Evolutionary conservation across 2,113 vertebrate species (phyloP).

Genomic region (Lepisosteus oculatus): DNA sequence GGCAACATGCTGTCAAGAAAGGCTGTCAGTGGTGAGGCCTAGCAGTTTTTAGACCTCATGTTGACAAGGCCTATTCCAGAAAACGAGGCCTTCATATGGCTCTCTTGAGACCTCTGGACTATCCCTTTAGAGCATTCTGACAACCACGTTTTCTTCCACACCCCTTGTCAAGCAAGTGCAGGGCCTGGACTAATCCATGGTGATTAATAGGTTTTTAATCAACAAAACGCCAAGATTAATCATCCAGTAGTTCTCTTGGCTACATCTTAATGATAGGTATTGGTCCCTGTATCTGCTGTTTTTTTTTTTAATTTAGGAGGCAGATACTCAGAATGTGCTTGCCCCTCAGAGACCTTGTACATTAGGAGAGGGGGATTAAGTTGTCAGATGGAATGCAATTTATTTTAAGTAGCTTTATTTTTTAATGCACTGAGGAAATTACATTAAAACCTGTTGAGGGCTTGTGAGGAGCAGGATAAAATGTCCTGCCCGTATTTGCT

Average conservation of each 20-base stretch:
- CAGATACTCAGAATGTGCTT: too few relatives aligned
- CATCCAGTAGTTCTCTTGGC: not conserved
- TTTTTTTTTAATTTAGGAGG: too few relatives aligned
- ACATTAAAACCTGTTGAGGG: too few relatives aligned
- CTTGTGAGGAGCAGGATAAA: too few relatives aligned
- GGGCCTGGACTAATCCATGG: slow-evolving; percentile 41
- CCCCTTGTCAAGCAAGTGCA: slow-evolving; percentile 23
- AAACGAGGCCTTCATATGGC: not conserved
- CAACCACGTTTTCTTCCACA: slow-evolving; percentile 7
- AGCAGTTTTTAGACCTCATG: slow-evolving; percentile 20
- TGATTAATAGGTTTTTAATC: slow-evolving; percentile 64
- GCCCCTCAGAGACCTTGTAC: too few relatives aligned
- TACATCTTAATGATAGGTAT: slow-evolving; percentile 17
- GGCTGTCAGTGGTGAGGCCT: slow-evolving; percentile 29
- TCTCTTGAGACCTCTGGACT: not conserved
- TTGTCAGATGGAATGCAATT: too few relatives aligned
- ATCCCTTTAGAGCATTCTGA: slow-evolving; percentile 21
- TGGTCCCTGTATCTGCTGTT: too few relatives aligned
- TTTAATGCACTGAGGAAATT: too few relatives aligned
- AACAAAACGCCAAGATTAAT: not conserved
- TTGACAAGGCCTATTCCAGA: slow-evolving; percentile 13
- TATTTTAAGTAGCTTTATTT: too few relatives aligned
- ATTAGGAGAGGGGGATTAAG: too few relatives aligned
- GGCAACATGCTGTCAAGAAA: slow-evolving; percentile 44
- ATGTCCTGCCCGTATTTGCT: too few relatives aligned